A percentile compares a stretch with the other conserved stretches of the same genome.
phyloP scores from a whole-genome alignment of 35 echinoderm and acorn worm species.

The Lytechinus pictus region DNA sequence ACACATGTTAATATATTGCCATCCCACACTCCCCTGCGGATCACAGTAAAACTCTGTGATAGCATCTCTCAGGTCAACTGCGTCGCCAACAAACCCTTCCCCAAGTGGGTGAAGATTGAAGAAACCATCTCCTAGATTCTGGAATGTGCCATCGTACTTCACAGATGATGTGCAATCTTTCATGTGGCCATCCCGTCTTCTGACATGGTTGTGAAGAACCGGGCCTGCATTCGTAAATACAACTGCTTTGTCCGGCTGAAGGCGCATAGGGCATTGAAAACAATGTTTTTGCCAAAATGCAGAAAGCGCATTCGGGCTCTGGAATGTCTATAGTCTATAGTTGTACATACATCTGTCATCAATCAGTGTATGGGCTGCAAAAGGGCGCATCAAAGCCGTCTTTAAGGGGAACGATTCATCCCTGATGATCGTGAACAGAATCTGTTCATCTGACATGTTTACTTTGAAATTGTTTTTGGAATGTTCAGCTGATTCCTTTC shows the following conservation, averaged over 20 bases:
- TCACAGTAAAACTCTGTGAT: constrained; percentile 58
- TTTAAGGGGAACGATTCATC: constrained; percentile 67
- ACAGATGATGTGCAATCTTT: constrained; percentile 63
- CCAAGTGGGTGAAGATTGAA: constrained; percentile 54
- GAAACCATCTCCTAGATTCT: constrained; percentile 54
- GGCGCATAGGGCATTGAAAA: constrained; percentile 59
- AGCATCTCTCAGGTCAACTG: constrained; percentile 56
- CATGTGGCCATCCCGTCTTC: constrained; percentile 60
- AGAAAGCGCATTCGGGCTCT: constrained; percentile 72
- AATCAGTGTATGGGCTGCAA: constrained; percentile 58
- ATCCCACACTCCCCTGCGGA: constrained; percentile 58
- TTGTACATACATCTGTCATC: constrained; percentile 67
- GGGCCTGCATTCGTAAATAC: constrained; percentile 61
- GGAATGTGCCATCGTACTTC: constrained; percentile 41
- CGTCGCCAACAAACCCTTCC: constrained; percentile 51
- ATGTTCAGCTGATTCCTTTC: too few species aligned
- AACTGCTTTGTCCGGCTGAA: constrained; percentile 58
- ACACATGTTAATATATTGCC: constrained; percentile 52
- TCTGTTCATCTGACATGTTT: constrained; percentile 62
- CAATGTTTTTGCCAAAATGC: constrained; percentile 57
- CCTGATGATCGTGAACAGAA: constrained; percentile 60
- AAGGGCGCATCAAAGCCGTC: constrained; percentile 65
- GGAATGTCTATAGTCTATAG: constrained; percentile 76
- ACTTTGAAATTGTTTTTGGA: too few species aligned
- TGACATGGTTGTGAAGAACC: constrained; percentile 60